These are phyloP conservation scores for Lethocerus indicus DNA, from an alignment of 1,140 invertebrate genomes.

Conservation along the genomic window DNA sequence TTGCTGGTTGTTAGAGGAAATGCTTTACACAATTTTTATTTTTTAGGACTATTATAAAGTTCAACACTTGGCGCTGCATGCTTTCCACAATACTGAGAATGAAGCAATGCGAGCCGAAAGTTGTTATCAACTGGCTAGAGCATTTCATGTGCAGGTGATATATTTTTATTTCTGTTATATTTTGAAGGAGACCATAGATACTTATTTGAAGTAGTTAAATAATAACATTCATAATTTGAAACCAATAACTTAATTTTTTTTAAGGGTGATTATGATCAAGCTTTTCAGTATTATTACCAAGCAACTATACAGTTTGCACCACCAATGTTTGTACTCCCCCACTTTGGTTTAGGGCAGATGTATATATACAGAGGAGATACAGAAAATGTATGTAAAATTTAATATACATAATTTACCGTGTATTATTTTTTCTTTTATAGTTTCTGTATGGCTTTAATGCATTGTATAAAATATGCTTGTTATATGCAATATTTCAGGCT, in stretches of 20 bases:
- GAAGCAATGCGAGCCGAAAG: constrained; percentile 98
- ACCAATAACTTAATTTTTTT: constrained; percentile 17
- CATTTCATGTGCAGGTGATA: constrained; percentile 78
- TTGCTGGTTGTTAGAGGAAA: no score
- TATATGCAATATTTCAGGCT: constrained; percentile 40
- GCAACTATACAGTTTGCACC: constrained; percentile 97
- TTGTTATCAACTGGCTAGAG: constrained; percentile 91
- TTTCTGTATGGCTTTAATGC: not conserved
- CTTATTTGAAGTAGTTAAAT: not conserved
- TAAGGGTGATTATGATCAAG: constrained; percentile 85
- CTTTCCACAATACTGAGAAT: constrained; percentile 98
- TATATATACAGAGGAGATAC: constrained; percentile 94
- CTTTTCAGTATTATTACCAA: constrained; percentile 99
- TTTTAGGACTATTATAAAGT: constrained; percentile 83
- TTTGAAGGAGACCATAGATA: not conserved
- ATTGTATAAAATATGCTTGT: not conserved
- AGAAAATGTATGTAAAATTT: constrained; percentile 70
- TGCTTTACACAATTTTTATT: no score
- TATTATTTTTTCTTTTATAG: no score
- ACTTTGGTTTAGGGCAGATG: constrained; percentile 98
- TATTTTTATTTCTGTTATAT: not conserved
- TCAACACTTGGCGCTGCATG: constrained; percentile 88
- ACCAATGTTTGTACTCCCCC: constrained; percentile 85
- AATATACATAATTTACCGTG: no score
- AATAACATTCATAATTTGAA: not conserved